Evolutionary conservation across 1,140 invertebrate genomes (phyloP).

Genomic region (Cepaea nemoralis): DNA sequence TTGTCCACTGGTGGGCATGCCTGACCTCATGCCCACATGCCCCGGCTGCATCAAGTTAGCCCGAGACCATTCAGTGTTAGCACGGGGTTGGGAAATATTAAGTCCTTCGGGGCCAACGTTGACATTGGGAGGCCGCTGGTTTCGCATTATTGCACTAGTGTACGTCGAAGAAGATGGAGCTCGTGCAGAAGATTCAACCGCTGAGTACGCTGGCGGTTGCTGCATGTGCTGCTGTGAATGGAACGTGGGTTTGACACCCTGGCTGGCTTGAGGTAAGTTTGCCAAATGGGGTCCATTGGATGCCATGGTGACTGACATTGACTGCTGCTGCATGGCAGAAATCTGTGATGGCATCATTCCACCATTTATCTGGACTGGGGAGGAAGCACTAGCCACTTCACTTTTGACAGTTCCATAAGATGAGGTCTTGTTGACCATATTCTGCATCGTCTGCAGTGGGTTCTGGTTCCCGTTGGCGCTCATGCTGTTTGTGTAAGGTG

Average conservation of each 20-base stretch:
- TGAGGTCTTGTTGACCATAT: constrained; percentile 70
- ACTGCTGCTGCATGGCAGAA: constrained; percentile 53
- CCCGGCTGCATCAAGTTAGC: constrained; percentile 33
- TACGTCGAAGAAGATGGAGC: constrained; percentile 46
- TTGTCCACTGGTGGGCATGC: constrained; percentile 40
- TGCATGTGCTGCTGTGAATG: constrained; percentile 43
- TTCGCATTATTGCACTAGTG: constrained; percentile 70
- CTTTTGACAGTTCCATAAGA: constrained; percentile 61
- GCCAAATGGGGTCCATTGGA: constrained; percentile 32
- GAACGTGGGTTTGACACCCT: constrained; percentile 17
- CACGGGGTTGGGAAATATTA: constrained; percentile 70
- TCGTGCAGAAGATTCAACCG: constrained; percentile 32
- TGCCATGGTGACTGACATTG: constrained; percentile 30
- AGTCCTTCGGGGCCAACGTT: constrained; percentile 73
- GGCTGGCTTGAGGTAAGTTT: constrained; percentile 22
- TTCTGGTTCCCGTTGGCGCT: constrained; percentile 41
- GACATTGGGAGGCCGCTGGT: constrained; percentile 72
- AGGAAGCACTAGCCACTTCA: constrained; percentile 47
- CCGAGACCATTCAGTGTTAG: constrained; percentile 45
- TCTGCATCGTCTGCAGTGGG: constrained; percentile 69
- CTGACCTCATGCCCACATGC: constrained; percentile 52
- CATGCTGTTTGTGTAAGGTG: constrained; percentile 34
- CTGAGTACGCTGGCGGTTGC: constrained; percentile 35
- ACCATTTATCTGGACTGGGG: constrained; percentile 41
- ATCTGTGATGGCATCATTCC: constrained; percentile 60